These are phyloP conservation scores for Horisme vitalbata DNA, from an alignment of 2,888 invertebrate species.

Conservation along the genomic window DNA sequence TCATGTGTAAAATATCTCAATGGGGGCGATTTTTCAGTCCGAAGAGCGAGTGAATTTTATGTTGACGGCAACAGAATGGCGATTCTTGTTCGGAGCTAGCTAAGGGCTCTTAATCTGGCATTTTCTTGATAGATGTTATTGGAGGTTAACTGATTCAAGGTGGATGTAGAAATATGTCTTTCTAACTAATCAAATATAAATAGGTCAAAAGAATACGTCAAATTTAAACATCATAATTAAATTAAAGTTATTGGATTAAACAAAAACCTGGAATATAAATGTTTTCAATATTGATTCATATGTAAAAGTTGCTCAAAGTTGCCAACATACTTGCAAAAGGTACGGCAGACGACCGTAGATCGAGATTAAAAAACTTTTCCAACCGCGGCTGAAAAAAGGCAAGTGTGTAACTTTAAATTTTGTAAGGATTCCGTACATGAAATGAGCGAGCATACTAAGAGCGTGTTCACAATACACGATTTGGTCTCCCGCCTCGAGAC, in stretches of 20 bases:
- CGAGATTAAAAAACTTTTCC: slow-evolving; percentile 75
- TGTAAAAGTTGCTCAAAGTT: slow-evolving; percentile 27
- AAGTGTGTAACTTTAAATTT: too few relatives aligned
- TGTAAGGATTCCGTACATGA: background rate
- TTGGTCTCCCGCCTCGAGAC: too few relatives aligned
- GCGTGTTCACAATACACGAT: too few relatives aligned
- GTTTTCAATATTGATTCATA: slow-evolving; percentile 18
- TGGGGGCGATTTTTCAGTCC: slow-evolving; percentile 65
- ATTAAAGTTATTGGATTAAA: slow-evolving; percentile 10
- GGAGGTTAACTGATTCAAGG: slow-evolving; percentile 16
- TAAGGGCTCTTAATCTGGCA: slow-evolving; percentile 22
- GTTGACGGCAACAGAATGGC: slow-evolving; percentile 26
- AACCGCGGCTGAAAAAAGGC: slow-evolving; percentile 48
- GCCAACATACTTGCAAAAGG: slow-evolving; percentile 25
- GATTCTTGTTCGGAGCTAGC: slow-evolving; percentile 23
- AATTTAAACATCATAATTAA: too few relatives aligned
- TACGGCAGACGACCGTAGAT: slow-evolving; percentile 27
- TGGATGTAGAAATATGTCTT: background rate
- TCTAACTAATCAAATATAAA: too few relatives aligned
- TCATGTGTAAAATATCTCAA: slow-evolving; percentile 47
- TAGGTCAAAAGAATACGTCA: too few relatives aligned
- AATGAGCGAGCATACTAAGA: too few relatives aligned
- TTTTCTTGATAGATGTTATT: slow-evolving; percentile 21
- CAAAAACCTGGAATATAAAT: background rate
- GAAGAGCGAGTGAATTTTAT: slow-evolving; percentile 53